Conservation (phyloP, 2,797 vertebrate genomes). For the Sylvilagus floridanus region DNA sequence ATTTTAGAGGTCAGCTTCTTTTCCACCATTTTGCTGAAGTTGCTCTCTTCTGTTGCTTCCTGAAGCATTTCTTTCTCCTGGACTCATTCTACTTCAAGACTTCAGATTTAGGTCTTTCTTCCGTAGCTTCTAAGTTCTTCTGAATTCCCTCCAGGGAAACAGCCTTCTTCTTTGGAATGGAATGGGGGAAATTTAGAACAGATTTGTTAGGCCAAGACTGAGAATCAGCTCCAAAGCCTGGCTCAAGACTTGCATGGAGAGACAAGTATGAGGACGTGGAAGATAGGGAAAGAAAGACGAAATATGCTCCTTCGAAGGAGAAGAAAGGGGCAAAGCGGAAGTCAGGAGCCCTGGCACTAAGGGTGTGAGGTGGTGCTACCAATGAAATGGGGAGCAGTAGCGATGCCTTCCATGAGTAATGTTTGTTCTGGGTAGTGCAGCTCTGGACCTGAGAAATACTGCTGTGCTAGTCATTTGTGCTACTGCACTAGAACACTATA, state of each 20-base stretch:
- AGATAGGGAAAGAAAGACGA: not conserved
- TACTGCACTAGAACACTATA: not conserved
- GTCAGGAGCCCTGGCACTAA: no score
- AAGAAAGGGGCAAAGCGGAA: not conserved
- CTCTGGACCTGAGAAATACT: not conserved
- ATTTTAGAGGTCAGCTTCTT: no score
- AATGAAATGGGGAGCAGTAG: no score
- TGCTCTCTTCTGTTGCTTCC: no score
- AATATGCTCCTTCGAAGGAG: not conserved
- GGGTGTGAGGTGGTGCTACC: not conserved
- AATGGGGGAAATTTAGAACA: no score
- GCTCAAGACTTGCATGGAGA: not conserved
- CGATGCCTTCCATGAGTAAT: fast-evolving
- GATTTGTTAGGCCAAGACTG: no score
- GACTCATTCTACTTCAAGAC: no score
- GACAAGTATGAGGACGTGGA: not conserved
- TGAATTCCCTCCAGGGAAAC: no score
- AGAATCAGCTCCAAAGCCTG: no score
- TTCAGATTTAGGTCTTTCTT: not conserved
- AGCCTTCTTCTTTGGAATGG: no score
- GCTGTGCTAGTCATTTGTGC: not conserved
- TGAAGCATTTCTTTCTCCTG: no score
- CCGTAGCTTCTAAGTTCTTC: not conserved
- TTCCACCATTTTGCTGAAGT: not conserved
- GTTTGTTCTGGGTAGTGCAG: not conserved